Evolutionary conservation across 1,140 invertebrate genomes (phyloP).

Genomic region (Vollenhovia emeryi): DNA sequence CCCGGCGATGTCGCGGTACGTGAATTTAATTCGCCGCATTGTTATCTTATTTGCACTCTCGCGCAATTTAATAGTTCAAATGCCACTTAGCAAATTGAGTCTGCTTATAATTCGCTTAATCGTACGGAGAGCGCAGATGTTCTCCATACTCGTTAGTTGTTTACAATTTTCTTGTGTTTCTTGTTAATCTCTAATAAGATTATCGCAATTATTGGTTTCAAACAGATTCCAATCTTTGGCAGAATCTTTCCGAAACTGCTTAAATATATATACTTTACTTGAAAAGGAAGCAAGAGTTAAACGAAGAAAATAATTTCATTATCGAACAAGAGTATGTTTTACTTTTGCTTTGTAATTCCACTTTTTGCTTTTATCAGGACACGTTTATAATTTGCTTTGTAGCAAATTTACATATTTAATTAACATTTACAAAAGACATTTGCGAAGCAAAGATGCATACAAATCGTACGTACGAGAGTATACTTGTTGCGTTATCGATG

Average conservation of each 20-base stretch:
- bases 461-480: not conserved
- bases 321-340: not conserved
- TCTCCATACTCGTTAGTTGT: not conserved
- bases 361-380: not conserved
- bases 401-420: not conserved
- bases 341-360: not conserved
- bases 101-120: not conserved
- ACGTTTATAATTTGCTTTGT: not conserved
- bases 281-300: not conserved
- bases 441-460: not conserved
- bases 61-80: not conserved
- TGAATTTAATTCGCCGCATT: not conserved
- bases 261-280: no score
- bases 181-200: not conserved
- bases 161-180: not conserved
- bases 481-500: conserved; percentile 62
- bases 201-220: conserved; percentile 3
- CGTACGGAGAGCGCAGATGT: not conserved
- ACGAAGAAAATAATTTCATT: not conserved
- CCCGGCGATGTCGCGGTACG: no score
- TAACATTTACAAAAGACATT: not conserved
- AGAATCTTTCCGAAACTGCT: no score
- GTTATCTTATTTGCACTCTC: not conserved
- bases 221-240: no score
- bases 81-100: not conserved